Conservation (phyloP, 2,888 invertebrate genomes). For the Crioceris asparagi region DNA sequence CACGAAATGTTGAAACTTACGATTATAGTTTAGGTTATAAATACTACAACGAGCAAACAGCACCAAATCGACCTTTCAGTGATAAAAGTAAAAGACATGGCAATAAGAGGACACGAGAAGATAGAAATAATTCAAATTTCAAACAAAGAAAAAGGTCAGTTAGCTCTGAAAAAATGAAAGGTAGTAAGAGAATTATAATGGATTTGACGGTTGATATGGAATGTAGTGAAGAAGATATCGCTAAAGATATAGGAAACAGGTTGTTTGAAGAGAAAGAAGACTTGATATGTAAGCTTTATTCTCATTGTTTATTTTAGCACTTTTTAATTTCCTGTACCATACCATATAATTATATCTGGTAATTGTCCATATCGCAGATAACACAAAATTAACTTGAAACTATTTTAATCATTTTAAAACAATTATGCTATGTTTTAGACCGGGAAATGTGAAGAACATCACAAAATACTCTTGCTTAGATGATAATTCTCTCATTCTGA, state of each 20-base stretch:
- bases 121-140: slow-evolving; percentile 46
- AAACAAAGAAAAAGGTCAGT: slow-evolving; percentile 41
- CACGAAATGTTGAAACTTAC: slow-evolving; percentile 64
- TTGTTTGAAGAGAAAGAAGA: slow-evolving; percentile 63
- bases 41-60: slow-evolving; percentile 38
- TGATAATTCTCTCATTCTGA: too few relatives aligned
- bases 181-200: slow-evolving; percentile 45
- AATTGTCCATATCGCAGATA: too few relatives aligned
- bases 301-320: too few relatives aligned
- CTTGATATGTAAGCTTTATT: slow-evolving; percentile 62
- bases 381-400: too few relatives aligned
- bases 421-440: too few relatives aligned
- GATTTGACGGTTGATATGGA: slow-evolving; percentile 45
- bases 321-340: too few relatives aligned
- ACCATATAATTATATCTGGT: too few relatives aligned
- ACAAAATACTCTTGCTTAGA: too few relatives aligned
- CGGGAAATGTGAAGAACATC: too few relatives aligned
- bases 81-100: slow-evolving; percentile 21
- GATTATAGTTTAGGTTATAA: slow-evolving; percentile 45
- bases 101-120: slow-evolving; percentile 49
- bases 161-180: slow-evolving; percentile 40
- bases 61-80: slow-evolving; percentile 3
- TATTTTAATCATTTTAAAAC: too few relatives aligned
- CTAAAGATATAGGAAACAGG: slow-evolving; percentile 61
- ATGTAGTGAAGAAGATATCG: slow-evolving; percentile 49